Conservation (phyloP, 2,888 invertebrate genomes). For the Leptinotarsa rubiginosa region DNA sequence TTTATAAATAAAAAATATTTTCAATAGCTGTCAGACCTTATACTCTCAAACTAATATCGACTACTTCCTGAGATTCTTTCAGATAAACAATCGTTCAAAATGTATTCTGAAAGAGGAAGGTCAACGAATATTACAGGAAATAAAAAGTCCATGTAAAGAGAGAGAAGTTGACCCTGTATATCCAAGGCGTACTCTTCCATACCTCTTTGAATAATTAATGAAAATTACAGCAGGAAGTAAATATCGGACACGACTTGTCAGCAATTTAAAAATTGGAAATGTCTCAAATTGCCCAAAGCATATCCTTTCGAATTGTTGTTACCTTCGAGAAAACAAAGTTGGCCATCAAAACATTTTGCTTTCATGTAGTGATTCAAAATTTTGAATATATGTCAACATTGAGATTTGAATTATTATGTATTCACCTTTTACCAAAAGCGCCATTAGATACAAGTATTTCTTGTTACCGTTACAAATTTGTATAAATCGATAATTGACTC, state of each 20-base stretch:
- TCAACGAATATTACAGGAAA: constrained; percentile 21
- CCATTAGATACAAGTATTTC: too few relatives aligned
- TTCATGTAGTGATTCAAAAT: too few relatives aligned
- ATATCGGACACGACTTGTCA: neutral
- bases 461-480: too few relatives aligned
- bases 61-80: constrained; percentile 2
- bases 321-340: too few relatives aligned
- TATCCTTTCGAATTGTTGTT: neutral
- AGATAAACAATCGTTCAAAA: neutral
- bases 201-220: constrained; percentile 16
- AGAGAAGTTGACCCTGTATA: constrained; percentile 23
- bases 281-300: neutral
- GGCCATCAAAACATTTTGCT: too few relatives aligned
- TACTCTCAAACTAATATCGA: neutral
- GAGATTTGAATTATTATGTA: too few relatives aligned
- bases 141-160: constrained; percentile 14
- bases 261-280: neutral
- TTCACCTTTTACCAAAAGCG: too few relatives aligned
- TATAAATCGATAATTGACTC: constrained; percentile 5
- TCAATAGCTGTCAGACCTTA: neutral
- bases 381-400: too few relatives aligned
- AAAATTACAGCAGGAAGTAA: constrained; percentile 8
- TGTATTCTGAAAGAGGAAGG: constrained; percentile 20
- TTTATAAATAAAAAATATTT: neutral
- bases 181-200: constrained; percentile 4